Percentiles rank a stretch among this genome's conserved stretches.
These are phyloP conservation scores for Leptestheria dahalacensis DNA, from an alignment of 1,140 invertebrate genomes.

Conservation along the genomic window DNA sequence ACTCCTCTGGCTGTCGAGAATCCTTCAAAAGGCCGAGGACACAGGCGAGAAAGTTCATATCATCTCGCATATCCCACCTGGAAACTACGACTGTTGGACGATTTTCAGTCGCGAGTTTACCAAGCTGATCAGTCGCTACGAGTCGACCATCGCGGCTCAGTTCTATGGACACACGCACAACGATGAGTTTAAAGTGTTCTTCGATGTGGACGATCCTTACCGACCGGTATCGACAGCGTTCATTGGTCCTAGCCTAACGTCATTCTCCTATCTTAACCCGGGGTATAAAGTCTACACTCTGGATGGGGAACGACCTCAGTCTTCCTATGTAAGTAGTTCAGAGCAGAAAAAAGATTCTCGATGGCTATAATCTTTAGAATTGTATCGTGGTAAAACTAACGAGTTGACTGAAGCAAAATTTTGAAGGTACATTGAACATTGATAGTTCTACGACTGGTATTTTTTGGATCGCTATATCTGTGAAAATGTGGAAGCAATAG, in stretches of 20 bases:
- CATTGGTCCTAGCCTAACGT: conserved; percentile 35
- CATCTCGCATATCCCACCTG: conserved; percentile 64
- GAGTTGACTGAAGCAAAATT: too few species aligned
- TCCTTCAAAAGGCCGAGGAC: conserved; percentile 38
- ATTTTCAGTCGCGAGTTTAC: conserved; percentile 39
- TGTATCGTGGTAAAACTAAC: too few species aligned
- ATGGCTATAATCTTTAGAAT: too few species aligned
- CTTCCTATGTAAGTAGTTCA: conserved; percentile 37
- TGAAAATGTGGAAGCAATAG: too few species aligned
- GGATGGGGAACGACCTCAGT: conserved; percentile 34
- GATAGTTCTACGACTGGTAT: too few species aligned
- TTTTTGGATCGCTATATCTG: too few species aligned
- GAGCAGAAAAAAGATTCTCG: too few species aligned
- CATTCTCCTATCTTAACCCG: conserved; percentile 50
- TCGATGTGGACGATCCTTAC: conserved; percentile 28
- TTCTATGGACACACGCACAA: conserved; percentile 69
- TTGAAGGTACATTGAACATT: too few species aligned
- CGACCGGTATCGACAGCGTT: conserved; percentile 34
- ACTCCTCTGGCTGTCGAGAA: conserved; percentile 40
- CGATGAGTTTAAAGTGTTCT: conserved; percentile 55
- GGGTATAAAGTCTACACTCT: conserved; percentile 62
- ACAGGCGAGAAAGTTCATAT: conserved; percentile 55
- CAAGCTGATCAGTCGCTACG: conserved; percentile 34
- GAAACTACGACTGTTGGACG: conserved; percentile 44
- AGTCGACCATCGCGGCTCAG: conserved; percentile 47